Conservation (phyloP, 1,140 invertebrate genomes). For the Oryctes rhinoceros region DNA sequence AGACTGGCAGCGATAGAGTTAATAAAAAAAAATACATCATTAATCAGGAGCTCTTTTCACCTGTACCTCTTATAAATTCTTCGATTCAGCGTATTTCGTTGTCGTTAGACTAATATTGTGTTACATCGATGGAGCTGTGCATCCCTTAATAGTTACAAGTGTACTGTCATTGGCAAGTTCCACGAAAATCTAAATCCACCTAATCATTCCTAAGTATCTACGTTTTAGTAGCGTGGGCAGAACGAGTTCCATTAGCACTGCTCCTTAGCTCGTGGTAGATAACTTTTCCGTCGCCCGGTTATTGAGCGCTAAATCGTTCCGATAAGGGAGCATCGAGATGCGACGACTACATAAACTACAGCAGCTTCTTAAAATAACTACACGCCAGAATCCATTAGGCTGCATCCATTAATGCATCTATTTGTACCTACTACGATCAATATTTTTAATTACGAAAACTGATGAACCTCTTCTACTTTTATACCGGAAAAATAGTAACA, state of each 20-base stretch:
- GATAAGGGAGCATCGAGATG: slow-evolving; percentile 23
- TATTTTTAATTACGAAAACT: slow-evolving; percentile 9
- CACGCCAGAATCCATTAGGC: slow-evolving; percentile 30
- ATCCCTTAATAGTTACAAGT: background rate
- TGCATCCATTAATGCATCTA: slow-evolving; percentile 11
- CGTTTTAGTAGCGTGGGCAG: background rate
- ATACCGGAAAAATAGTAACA: no score
- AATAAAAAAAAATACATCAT: no score
- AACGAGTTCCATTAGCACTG: slow-evolving; percentile 14
- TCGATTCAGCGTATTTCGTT: no score
- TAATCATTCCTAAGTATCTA: slow-evolving; percentile 8
- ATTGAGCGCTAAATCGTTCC: slow-evolving; percentile 5
- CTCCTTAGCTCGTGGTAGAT: slow-evolving; percentile 22
- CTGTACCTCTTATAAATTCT: no score
- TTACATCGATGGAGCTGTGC: no score
- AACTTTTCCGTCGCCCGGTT: slow-evolving; percentile 31
- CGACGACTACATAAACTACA: slow-evolving; percentile 24
- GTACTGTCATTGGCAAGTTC: background rate
- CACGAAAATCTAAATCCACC: background rate
- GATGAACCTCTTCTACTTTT: background rate
- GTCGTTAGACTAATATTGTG: no score
- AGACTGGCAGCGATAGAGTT: no score
- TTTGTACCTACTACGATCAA: background rate
- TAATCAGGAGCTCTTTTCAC: no score
- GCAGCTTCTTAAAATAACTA: slow-evolving; percentile 23